Evolutionary conservation across 2,113 vertebrate species (phyloP), one percentile per base, ranked within the genome.

Genomic region (Platysteira castanea): DNA sequence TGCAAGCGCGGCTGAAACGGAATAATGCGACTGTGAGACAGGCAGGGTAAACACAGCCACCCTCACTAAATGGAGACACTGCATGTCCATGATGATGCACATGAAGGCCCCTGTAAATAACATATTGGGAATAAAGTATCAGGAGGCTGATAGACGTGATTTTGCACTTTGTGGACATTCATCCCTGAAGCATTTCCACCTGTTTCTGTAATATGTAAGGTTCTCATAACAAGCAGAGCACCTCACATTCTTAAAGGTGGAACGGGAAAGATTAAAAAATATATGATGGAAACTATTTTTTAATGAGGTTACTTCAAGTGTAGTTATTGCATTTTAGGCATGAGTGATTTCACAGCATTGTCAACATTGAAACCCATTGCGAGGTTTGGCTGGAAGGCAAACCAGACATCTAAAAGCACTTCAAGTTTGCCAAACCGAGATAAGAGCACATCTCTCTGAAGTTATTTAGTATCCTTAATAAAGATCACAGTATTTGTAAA

Each of bases 401-500:
- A 93, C 75, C 89, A 83, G 83, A 90, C 86, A 89, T 96, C 92
- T 97, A n/a, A 96, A 93, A 92, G 88, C 84, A 85, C 71, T 90
- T 92, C 44, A 39, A 10, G 84, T 97, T 90, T 94, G 96, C 97
- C 96, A 97, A 96, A 88, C 95, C 97, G 95, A 95, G 97, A 96
- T 96, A 97, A 94, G 76, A 82, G 74, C 95, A 77, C 93, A 92
- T 94, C 93, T 67, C 93, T 96, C 94, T 96, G 94, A 97, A 97
- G 94, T 95, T 95, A 91, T 71, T 97, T 75, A 79, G 92, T 94
- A 85, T 81, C 89, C 89, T 96, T 95, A 92, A 95, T 97, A 89
- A 95, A 91, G 95, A 97, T 92, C 86, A 78, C 47, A 93, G 84
- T 92, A 79, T 94, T 95, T 95, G 83, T 95, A 92, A 92, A 84